Evolutionary conservation across 2,888 invertebrate species (phyloP).

Genomic region (Buathra laborator): DNA sequence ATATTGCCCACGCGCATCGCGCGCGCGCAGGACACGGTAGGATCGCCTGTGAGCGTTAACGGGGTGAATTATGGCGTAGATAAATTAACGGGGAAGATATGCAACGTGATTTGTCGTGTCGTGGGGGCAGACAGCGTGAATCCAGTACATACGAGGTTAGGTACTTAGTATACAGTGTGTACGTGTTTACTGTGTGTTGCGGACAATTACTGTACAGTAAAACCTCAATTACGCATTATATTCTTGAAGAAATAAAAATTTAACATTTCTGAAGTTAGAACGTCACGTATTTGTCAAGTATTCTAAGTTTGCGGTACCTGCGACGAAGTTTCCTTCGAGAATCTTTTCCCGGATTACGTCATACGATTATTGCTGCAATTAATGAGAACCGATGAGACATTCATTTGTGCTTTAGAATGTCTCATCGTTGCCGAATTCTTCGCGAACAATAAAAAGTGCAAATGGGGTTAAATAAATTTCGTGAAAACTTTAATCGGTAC

Average conservation of each 20-base stretch:
- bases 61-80: conserved; percentile 52
- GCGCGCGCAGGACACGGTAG: neutral
- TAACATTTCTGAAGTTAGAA: neutral
- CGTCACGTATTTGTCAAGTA: neutral
- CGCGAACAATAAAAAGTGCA: too few relatives aligned
- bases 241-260: neutral
- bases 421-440: too few relatives aligned
- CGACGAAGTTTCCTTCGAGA: too few relatives aligned
- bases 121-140: conserved; percentile 12
- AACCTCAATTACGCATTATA: neutral
- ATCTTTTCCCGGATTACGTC: too few relatives aligned
- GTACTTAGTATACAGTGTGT: neutral
- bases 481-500: too few relatives aligned
- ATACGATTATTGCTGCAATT: too few relatives aligned
- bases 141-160: neutral
- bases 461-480: too few relatives aligned
- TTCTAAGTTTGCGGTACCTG: too few relatives aligned
- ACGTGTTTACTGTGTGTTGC: neutral
- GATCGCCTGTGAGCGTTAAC: conserved; percentile 9
- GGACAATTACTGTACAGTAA: neutral
- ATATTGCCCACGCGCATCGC: neutral
- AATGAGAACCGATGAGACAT: too few relatives aligned
- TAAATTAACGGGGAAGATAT: conserved; percentile 41
- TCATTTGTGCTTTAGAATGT: too few relatives aligned
- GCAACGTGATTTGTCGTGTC: conserved; percentile 32